Conservation (phyloP, 2,888 invertebrate species). For the Athalia circularis region DNA sequence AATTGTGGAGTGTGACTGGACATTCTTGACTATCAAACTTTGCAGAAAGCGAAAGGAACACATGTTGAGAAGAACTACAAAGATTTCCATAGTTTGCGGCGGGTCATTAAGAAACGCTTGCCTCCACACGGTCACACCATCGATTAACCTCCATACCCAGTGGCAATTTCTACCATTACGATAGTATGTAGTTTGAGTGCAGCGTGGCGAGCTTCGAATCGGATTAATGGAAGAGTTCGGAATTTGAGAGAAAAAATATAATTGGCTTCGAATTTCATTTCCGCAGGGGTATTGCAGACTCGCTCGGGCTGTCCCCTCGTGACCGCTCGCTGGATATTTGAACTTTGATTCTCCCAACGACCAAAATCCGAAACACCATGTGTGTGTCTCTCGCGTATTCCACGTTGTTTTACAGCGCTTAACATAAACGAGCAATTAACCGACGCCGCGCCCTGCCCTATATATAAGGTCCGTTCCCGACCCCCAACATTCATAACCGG, state of each 20-base stretch:
- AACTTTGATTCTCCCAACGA: constrained; percentile 3
- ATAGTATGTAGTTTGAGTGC: background rate
- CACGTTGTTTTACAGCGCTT: constrained; percentile 30
- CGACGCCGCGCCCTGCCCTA: background rate
- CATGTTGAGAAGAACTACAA: too few relatives aligned
- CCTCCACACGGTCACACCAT: constrained; percentile 33
- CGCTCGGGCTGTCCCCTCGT: background rate
- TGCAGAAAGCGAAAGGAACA: too few relatives aligned
- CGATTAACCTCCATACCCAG: constrained; percentile 23
- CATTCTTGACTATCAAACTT: too few relatives aligned
- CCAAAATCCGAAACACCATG: background rate
- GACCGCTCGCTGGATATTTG: background rate
- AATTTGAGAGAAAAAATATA: constrained; percentile 13
- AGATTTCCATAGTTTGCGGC: background rate
- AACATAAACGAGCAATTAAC: constrained; percentile 39
- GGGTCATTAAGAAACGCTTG: constrained; percentile 16
- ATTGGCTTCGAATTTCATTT: constrained; percentile 32
- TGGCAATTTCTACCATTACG: constrained; percentile 3
- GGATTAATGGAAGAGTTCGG: background rate
- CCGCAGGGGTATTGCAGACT: background rate
- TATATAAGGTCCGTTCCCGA: constrained; percentile 12
- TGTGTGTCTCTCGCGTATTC: background rate
- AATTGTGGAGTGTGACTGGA: too few relatives aligned
- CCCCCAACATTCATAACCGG: constrained; percentile 41
- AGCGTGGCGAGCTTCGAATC: background rate